These are phyloP conservation scores for Denticeps clupeoides DNA, from an alignment of 2,797 vertebrate genomes.

Conservation along the genomic window DNA sequence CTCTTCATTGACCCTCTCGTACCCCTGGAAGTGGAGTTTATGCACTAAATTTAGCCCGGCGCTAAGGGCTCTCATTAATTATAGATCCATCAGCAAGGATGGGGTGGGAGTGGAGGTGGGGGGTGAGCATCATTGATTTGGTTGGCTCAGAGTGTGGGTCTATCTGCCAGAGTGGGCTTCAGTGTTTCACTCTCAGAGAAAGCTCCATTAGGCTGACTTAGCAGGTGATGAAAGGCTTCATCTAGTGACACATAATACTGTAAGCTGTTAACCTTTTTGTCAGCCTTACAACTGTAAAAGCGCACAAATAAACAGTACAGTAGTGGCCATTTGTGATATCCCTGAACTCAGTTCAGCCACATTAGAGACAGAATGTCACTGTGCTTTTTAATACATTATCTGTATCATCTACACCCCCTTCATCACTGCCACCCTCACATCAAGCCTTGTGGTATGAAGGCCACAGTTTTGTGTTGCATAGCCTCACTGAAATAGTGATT, in stretches of 20 bases:
- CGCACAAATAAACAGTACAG: too few species aligned
- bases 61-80: slow-evolving; percentile 63
- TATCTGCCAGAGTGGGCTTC: not conserved
- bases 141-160: not conserved
- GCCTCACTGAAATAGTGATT: too few species aligned
- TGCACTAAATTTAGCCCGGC: slow-evolving; percentile 57
- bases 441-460: too few species aligned
- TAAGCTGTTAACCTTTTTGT: slow-evolving; percentile 1
- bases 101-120: slow-evolving; percentile 9
- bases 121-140: slow-evolving; percentile 1
- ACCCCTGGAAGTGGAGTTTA: slow-evolving; percentile 47
- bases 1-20: slow-evolving; percentile 19
- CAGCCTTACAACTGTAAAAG: not conserved
- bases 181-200: not conserved
- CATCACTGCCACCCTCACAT: too few species aligned
- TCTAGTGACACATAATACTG: not conserved
- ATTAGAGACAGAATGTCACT: too few species aligned
- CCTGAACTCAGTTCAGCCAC: too few species aligned
- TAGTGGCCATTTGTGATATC: too few species aligned
- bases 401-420: too few species aligned
- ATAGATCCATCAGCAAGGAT: slow-evolving; percentile 48
- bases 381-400: too few species aligned
- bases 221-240: slow-evolving; percentile 3
- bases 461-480: too few species aligned
- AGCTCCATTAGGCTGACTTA: slow-evolving; percentile 3